phyloP scores from a whole-genome alignment of 2,113 vertebrate species.

The Aramus guarauna region DNA sequence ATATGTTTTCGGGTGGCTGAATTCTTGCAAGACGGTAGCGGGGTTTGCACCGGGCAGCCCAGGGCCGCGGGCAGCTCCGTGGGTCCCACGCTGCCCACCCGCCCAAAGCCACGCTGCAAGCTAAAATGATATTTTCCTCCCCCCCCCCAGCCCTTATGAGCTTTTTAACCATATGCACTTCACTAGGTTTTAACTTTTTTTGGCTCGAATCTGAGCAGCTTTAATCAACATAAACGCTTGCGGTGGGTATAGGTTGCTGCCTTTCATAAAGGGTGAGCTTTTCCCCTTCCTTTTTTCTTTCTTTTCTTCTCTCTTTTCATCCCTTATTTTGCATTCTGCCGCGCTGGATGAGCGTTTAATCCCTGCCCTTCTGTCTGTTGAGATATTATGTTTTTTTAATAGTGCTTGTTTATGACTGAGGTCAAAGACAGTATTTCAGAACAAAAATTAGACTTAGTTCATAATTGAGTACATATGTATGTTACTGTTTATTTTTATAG shows the following conservation, averaged over 20 bases:
- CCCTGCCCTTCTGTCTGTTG: conserved; percentile 78
- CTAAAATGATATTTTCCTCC: background rate
- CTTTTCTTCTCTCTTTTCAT: conserved; percentile 9
- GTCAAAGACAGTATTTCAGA: conserved; percentile 82
- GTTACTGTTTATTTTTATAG: conserved; percentile 84
- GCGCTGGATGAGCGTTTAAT: conserved; percentile 66
- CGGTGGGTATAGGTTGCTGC: background rate
- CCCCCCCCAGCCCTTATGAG: background rate
- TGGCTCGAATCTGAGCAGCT: background rate
- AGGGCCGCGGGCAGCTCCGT: background rate
- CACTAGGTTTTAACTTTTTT: conserved; percentile 36
- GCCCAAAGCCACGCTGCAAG: fast-evolving
- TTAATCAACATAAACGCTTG: background rate
- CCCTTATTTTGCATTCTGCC: conserved; percentile 61
- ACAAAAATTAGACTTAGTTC: conserved; percentile 82
- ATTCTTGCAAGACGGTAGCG: background rate
- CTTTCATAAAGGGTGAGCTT: conserved; percentile 1
- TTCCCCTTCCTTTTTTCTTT: background rate
- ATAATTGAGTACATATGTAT: conserved; percentile 82
- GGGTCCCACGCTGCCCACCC: background rate
- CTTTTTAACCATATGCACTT: background rate
- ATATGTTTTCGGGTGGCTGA: background rate
- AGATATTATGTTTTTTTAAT: conserved; percentile 80
- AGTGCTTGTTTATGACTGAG: conserved; percentile 81
- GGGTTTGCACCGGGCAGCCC: background rate